Evolutionary conservation across 2,888 invertebrate genomes (phyloP).

Genomic region (Andrena hattorfiana): DNA sequence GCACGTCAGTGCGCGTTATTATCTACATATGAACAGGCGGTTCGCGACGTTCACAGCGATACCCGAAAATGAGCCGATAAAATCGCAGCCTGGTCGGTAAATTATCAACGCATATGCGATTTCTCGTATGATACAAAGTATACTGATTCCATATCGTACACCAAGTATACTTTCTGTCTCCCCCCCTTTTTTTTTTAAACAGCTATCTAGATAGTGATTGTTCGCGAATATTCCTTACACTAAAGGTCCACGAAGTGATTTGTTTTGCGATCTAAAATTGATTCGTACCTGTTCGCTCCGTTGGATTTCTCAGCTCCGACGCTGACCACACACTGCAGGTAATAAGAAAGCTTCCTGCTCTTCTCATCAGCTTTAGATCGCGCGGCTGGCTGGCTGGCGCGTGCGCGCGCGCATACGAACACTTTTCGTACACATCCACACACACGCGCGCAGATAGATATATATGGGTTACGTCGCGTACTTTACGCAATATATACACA

Average conservation of each 20-base stretch:
- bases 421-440: constrained; percentile 49
- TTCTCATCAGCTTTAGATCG: constrained; percentile 48
- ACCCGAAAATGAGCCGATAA: constrained; percentile 72
- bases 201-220: constrained; percentile 46
- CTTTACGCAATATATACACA: constrained; percentile 44
- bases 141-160: constrained; percentile 16
- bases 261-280: constrained; percentile 48
- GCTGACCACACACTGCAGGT: background rate
- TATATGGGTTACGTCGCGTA: constrained; percentile 46
- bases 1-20: constrained; percentile 39
- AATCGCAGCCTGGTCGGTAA: constrained; percentile 78
- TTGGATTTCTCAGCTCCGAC: background rate
- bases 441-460: constrained; percentile 33
- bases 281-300: background rate
- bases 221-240: constrained; percentile 52
- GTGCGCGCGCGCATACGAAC: constrained; percentile 48
- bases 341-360: background rate
- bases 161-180: constrained; percentile 27
- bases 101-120: constrained; percentile 59
- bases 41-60: constrained; percentile 64
- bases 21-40: constrained; percentile 63
- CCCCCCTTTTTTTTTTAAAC: constrained; percentile 9
- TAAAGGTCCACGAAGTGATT: constrained; percentile 40
- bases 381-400: constrained; percentile 31
- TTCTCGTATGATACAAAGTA: constrained; percentile 56